These are phyloP conservation scores for Biston betularia DNA, from an alignment of 2,888 invertebrate genomes.

Conservation along the genomic window DNA sequence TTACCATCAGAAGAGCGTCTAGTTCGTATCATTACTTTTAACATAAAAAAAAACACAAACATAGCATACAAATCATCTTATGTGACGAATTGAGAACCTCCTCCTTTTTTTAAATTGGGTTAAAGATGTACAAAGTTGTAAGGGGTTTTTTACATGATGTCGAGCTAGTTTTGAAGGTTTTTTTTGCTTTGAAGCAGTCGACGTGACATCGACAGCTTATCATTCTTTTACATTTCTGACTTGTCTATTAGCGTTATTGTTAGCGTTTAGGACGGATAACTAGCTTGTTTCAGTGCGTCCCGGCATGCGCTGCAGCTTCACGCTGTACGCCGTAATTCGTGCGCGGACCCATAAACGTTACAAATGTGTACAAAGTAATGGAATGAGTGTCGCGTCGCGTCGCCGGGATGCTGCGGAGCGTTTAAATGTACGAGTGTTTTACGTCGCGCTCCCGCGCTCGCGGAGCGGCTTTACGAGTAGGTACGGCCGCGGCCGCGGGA, in stretches of 20 bases:
- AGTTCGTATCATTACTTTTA: no score
- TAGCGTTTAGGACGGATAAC: no score
- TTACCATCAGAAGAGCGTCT: no score
- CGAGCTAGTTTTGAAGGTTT: no score
- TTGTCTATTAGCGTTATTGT: no score
- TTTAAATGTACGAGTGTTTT: conserved; percentile 66
- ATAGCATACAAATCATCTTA: no score
- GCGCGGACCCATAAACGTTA: conserved; percentile 36
- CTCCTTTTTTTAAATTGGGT: neutral
- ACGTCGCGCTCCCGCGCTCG: conserved; percentile 38
- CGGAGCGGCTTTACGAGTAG: no score
- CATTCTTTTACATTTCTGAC: no score
- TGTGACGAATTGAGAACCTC: neutral
- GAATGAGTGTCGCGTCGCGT: conserved; percentile 52
- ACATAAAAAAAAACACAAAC: neutral
- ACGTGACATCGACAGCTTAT: no score
- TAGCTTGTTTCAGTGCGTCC: neutral
- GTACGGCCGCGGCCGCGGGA: conserved; percentile 12
- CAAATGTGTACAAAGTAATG: conserved; percentile 53
- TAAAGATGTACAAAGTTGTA: neutral
- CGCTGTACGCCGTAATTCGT: conserved; percentile 15
- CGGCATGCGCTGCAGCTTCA: conserved; percentile 15
- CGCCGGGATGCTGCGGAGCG: conserved; percentile 55
- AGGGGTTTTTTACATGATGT: no score
- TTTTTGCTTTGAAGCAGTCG: no score